Conservation (phyloP, 92 coral and sea anemone species). For the Montipora capitata region DNA sequence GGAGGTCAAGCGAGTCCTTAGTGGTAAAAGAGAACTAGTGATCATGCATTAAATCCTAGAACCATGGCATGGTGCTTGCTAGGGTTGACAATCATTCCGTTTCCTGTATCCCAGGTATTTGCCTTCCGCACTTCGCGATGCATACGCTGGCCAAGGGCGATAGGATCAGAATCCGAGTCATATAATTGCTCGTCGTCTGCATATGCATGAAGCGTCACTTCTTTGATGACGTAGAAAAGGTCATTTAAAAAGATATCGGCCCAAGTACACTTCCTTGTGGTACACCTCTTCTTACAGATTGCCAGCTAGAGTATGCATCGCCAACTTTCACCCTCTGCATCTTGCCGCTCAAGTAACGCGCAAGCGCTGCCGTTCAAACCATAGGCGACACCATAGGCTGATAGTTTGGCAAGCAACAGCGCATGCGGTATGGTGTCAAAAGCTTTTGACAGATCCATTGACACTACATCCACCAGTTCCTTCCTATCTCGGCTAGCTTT, state of each 20-base stretch:
- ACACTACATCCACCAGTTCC: constrained; percentile 45
- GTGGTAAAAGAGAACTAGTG: too few relatives aligned
- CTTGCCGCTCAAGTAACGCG: constrained; percentile 23
- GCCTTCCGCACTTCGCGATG: background rate
- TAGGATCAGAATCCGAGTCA: constrained; percentile 16
- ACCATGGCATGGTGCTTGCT: background rate
- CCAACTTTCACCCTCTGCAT: constrained; percentile 45
- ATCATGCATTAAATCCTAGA: too few relatives aligned
- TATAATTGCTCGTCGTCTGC: constrained; percentile 50
- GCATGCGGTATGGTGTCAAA: constrained; percentile 55
- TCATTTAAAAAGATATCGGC: constrained; percentile 45
- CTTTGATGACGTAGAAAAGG: constrained; percentile 7
- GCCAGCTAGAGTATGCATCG: constrained; percentile 44
- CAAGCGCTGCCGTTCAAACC: constrained; percentile 5
- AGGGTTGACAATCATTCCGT: background rate
- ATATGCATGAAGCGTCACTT: background rate
- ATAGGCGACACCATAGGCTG: background rate
- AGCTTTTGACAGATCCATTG: constrained; percentile 65
- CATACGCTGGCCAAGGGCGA: background rate
- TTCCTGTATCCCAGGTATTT: background rate
- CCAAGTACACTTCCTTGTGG: constrained; percentile 61
- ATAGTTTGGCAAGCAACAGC: constrained; percentile 49
- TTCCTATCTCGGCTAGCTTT: constrained; percentile 20
- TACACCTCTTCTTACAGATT: constrained; percentile 43
- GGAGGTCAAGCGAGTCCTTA: too few relatives aligned